Evolutionary conservation across 2,888 invertebrate genomes (phyloP), one percentile per base, ranked within the genome.

Genomic region (Papilio demoleus): DNA sequence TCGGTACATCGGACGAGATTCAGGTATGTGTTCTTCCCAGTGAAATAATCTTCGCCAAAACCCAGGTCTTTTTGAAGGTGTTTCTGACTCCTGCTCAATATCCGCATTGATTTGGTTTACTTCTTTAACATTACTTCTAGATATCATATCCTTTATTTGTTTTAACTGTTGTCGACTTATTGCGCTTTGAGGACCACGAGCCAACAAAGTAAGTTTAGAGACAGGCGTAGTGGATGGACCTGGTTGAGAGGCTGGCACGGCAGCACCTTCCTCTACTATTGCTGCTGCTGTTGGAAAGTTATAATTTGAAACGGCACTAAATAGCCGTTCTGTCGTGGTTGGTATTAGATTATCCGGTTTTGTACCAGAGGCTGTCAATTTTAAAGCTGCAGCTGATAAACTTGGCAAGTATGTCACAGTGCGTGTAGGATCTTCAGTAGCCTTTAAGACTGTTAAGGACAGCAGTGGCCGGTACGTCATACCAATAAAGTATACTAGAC

Each of bases 371-470:
- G 77, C 64, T 59, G 78, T 42, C 19, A 76, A 36, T 70, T 75
- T 79, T 40, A 83, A 45, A 31, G 65, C 76, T 66, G 78, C 79
- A 53, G 81, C 75, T 38, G 86, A 79, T 70, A 90, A 71, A 73
- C 80, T 92, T 62, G 92, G 92, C 73, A 92, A 82, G 76, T 87
- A 92, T 9, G 90, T 87, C 6, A 91, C 86, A 19, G 90, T 90
- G 42, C 85, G 83, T 31, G 86, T 88, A 36, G 85, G 81, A 61
- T 88, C 88, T 58, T 84, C 84, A 61, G 81, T 79, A 22, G 83
- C 79, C 72, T 83, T 83, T 14, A 79, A 75, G 12, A 92, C 86
- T 22, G 87, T 85, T 67, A 92, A 71, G 42, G 89, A 86, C 27
- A 90, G 73, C 47, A 92, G 76, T 1, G 92, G 92, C 63, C 85